Evolutionary conservation across 2,797 vertebrate species (phyloP).

Genomic region (Ctenopoma multispine): DNA sequence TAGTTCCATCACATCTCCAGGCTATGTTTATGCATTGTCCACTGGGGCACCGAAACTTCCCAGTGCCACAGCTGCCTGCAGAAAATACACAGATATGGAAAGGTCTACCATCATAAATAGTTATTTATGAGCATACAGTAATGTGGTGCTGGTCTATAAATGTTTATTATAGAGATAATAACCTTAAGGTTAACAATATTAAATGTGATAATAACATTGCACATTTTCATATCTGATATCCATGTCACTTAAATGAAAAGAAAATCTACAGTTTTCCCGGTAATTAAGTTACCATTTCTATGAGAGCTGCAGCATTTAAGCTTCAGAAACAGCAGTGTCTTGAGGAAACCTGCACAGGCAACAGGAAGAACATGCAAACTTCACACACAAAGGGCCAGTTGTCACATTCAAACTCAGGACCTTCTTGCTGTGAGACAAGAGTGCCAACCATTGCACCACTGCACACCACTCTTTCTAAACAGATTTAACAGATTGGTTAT

Average conservation of each 20-base stretch:
- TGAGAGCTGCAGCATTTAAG: conserved; percentile 42
- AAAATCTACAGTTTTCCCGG: conserved; percentile 37
- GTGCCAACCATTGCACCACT: too few relatives aligned
- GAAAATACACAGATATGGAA: conserved; percentile 11
- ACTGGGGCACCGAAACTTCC: conserved; percentile 76
- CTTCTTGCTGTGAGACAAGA: too few relatives aligned
- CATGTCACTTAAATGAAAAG: background rate
- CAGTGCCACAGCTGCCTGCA: conserved; percentile 72
- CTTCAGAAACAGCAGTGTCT: too few relatives aligned
- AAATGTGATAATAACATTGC: background rate
- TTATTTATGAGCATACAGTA: background rate
- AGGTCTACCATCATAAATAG: background rate
- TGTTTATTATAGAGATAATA: background rate
- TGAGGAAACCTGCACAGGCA: too few relatives aligned
- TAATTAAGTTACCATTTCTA: conserved; percentile 77
- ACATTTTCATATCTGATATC: background rate
- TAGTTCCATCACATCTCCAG: conserved; percentile 81
- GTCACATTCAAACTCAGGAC: too few relatives aligned
- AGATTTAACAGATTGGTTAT: background rate
- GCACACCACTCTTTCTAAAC: too few relatives aligned
- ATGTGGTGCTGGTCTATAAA: background rate
- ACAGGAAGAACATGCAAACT: too few relatives aligned
- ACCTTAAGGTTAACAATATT: background rate
- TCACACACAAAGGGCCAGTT: background rate
- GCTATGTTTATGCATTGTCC: conserved; percentile 77